A percentile compares a stretch with the other conserved stretches of the same genome.
Evolutionary conservation across 1,140 invertebrate species (phyloP).

Genomic region (Pectinophora gossypiella): DNA sequence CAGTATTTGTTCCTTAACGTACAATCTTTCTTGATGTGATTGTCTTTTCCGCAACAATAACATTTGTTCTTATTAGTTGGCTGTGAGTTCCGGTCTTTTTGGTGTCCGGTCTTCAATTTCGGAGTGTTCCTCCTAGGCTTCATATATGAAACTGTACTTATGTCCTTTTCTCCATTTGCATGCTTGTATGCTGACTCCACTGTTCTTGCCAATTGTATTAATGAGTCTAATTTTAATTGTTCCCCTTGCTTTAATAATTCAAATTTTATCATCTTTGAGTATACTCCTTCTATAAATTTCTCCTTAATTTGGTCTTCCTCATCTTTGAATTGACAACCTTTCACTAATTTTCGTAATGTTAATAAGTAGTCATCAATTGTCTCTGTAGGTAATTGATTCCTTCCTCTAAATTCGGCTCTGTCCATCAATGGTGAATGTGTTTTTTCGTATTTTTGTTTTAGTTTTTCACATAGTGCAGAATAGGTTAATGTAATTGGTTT

Average conservation of each 20-base stretch:
- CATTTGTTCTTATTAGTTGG: too few species aligned
- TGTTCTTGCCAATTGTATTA: neutral
- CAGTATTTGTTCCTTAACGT: neutral
- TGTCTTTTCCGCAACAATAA: neutral
- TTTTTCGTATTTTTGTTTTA: too few species aligned
- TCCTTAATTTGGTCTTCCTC: constrained; percentile 4
- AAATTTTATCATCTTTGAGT: neutral
- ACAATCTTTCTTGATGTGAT: neutral
- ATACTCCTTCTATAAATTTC: neutral
- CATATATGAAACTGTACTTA: neutral
- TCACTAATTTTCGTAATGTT: neutral
- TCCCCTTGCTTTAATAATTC: neutral
- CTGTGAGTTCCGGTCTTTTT: too few species aligned
- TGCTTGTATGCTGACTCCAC: constrained; percentile 1
- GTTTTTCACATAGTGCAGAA: too few species aligned
- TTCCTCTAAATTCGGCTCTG: too few species aligned
- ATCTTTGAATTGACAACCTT: neutral
- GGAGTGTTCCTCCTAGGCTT: neutral
- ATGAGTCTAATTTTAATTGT: neutral
- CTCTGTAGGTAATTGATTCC: neutral
- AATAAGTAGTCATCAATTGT: neutral
- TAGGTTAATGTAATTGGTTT: too few species aligned
- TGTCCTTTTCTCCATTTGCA: neutral
- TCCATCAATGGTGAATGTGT: too few species aligned
- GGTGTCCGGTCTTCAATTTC: neutral